Evolutionary conservation across 2,113 vertebrate genomes (phyloP).

Genomic region (Bubo blakistoni): DNA sequence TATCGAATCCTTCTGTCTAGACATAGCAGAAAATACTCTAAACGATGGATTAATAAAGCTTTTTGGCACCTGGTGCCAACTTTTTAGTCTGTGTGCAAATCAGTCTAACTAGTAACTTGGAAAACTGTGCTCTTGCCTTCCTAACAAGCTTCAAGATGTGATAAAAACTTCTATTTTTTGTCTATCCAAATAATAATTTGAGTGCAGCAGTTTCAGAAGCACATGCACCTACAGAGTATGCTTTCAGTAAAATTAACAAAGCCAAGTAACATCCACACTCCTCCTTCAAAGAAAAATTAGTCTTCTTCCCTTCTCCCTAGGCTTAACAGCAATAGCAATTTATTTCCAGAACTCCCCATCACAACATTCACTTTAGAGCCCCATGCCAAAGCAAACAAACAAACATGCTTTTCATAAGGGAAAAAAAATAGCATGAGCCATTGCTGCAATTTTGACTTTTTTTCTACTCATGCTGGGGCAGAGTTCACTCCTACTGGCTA

Average conservation of each 20-base stretch:
- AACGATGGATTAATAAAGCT: not conserved
- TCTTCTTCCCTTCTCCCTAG: not conserved
- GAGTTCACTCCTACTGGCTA: not conserved
- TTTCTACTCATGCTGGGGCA: not conserved
- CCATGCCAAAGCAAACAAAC: not conserved
- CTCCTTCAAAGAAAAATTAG: not conserved
- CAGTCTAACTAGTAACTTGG: not conserved
- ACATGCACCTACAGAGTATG: fast-evolving
- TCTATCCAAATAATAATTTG: not conserved
- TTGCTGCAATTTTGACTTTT: not conserved
- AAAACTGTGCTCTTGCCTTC: not conserved
- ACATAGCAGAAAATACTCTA: not conserved
- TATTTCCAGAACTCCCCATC: not conserved
- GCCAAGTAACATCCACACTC: not conserved
- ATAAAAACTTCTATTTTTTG: not conserved
- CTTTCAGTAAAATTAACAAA: not conserved
- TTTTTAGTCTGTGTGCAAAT: not conserved
- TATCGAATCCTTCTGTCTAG: not conserved
- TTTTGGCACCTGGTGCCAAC: not conserved
- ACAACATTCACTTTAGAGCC: not conserved
- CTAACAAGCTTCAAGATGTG: not conserved
- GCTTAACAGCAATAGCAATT: not conserved
- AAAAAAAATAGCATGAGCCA: not conserved
- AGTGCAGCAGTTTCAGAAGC: not conserved
- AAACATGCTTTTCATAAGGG: not conserved